Conservation (phyloP, 2,797 vertebrate species). For the Sebastes kiyomatsui region DNA sequence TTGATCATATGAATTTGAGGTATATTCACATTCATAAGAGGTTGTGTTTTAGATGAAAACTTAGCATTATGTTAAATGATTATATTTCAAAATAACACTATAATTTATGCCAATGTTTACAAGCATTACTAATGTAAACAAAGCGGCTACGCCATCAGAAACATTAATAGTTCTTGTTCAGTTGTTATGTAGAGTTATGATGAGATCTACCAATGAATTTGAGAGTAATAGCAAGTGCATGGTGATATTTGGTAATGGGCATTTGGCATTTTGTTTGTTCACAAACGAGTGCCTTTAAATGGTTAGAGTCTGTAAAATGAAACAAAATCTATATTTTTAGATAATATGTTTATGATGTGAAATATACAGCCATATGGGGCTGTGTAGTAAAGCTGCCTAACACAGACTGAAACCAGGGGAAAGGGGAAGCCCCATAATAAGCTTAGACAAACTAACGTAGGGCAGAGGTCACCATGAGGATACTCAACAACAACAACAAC, state of each 20-base stretch:
- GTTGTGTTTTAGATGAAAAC: not conserved
- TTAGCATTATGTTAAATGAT: too few relatives aligned
- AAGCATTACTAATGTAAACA: not conserved
- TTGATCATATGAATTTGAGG: not conserved
- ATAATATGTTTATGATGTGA: not conserved
- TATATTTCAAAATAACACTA: not conserved
- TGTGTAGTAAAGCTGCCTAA: slow-evolving; percentile 16
- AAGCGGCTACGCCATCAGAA: not conserved
- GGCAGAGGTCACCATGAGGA: slow-evolving; percentile 48
- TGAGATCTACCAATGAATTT: not conserved
- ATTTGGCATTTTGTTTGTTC: not conserved
- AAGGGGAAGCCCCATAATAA: slow-evolving; percentile 65
- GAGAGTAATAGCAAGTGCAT: not conserved
- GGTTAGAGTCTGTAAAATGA: not conserved
- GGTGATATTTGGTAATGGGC: not conserved
- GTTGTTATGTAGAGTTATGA: not conserved
- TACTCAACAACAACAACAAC: slow-evolving; percentile 28
- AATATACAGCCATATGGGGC: slow-evolving; percentile 4
- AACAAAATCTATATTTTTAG: not conserved
- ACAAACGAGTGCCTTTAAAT: not conserved
- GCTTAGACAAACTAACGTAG: slow-evolving; percentile 53
- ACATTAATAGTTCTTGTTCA: not conserved
- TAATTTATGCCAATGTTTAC: not conserved
- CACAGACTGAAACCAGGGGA: slow-evolving; percentile 40
- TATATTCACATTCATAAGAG: not conserved